Conservation (phyloP, 2,888 invertebrate genomes). For the Lathronympha strigana region DNA sequence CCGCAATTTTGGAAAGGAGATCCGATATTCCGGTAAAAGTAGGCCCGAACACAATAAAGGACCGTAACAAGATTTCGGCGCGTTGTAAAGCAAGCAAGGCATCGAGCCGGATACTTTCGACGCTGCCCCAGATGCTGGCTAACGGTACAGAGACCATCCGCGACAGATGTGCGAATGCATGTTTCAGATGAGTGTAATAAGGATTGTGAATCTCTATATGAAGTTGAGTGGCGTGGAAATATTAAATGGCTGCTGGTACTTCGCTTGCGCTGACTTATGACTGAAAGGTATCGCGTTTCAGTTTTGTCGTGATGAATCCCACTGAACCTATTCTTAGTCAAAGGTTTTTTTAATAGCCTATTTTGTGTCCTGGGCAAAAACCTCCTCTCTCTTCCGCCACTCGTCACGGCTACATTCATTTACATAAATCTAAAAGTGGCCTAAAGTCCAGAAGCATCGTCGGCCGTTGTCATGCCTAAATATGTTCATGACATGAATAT, state of each 20-base stretch:
- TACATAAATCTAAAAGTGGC: no score
- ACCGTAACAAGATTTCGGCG: slow-evolving; percentile 69
- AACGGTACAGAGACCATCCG: slow-evolving; percentile 76
- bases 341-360: no score
- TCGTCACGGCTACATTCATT: no score
- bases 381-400: no score
- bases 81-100: slow-evolving; percentile 51
- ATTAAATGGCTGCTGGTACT: background rate
- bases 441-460: no score
- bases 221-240: background rate
- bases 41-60: slow-evolving; percentile 60
- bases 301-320: background rate
- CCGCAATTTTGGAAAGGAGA: slow-evolving; percentile 43
- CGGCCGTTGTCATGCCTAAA: no score
- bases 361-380: no score
- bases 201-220: background rate
- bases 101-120: slow-evolving; percentile 73
- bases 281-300: background rate
- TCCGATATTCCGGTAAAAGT: slow-evolving; percentile 50
- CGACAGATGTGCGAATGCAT: slow-evolving; percentile 72
- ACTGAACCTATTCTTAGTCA: no score
- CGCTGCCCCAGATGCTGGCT: slow-evolving; percentile 80
- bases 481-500: no score
- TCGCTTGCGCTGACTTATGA: slow-evolving; percentile 5
- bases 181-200: slow-evolving; percentile 48